A percentile compares a stretch with the other conserved stretches of the same genome.
phyloP scores from a whole-genome alignment of 2,113 vertebrate genomes.

The Catagonus wagneri region DNA sequence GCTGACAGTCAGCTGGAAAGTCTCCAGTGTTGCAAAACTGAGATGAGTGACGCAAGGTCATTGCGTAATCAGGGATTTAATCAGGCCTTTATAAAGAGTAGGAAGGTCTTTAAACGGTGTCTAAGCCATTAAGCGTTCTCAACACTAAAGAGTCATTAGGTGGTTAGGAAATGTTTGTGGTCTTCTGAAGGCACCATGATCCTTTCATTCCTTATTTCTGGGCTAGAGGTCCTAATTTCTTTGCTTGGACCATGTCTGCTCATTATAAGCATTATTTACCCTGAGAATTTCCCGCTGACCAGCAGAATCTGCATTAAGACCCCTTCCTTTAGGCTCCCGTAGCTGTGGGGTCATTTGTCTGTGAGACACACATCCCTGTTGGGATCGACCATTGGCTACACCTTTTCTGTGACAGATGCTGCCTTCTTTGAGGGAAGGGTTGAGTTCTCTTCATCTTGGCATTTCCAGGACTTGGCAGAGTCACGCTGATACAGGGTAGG shows the following conservation, averaged over 20 bases:
- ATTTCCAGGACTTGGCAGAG: not conserved
- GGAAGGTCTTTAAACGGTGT: not conserved
- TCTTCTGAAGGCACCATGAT: rapidly evolving
- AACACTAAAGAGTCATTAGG: not conserved
- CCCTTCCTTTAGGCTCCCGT: not conserved
- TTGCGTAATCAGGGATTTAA: no score
- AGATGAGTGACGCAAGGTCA: not conserved
- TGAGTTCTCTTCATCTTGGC: no score
- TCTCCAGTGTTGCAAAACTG: not conserved
- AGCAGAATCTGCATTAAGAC: not conserved
- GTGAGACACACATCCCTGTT: no score
- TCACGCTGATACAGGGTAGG: not conserved
- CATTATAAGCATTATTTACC: not conserved
- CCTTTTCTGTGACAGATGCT: not conserved
- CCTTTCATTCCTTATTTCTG: not conserved
- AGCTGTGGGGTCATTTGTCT: not conserved
- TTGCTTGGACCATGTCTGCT: not conserved
- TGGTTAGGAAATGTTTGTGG: not conserved
- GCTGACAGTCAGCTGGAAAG: not conserved
- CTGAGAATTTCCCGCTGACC: not conserved
- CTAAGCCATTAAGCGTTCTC: no score
- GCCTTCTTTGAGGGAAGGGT: not conserved
- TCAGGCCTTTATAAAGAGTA: not conserved
- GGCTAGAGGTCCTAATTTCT: rapidly evolving
- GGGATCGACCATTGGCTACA: rapidly evolving